Base-by-base conservation (phyloP, 1,140 invertebrate species). In the Drosophila busckii region DNA sequence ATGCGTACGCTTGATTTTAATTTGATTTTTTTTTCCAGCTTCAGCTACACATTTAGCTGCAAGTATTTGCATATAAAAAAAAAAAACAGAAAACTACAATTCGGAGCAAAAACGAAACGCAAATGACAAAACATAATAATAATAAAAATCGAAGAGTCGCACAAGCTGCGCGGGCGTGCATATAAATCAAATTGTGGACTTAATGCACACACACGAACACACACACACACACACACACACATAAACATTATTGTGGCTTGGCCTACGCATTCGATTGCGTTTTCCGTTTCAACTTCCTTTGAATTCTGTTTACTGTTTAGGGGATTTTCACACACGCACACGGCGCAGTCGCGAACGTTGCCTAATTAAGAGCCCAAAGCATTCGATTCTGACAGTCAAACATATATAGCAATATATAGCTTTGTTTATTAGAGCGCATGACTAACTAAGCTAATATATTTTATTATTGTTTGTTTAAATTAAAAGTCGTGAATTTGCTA, bases 121-220 rank as follows among this genome's bases (percentile, higher is more conserved):
- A n/a, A n/a, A 67, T 48, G 25, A 45, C 16, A n/a, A 15, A 35
- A 54, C 38, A 50, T 44, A 32, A 28, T 23, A 60, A 29, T 22
- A 15, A 23, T 10, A 45, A 26, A 38, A 31, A 75, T 68, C 49
- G 59, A 75, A 75, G 34, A 63, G 25, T 26, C 46, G 28, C 19
- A 49, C 22, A 41, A 1, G 34, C 52, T 55, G 73, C 71, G 78
- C 78, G 78, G 78, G 78, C 78, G 78, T 84, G 78, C 70, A 78
- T 75, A 83, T 83, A 83, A 83, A 84, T 83, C 78, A 83, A 71
- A 83, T 54, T 83, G 73, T 70, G 63, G 67, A 78, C 78, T 82
- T 82, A 83, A 12, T 38, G 53, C 42, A 31, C 17, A 31, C n/a
- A n/a, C 34, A 44, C 13, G 6, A 4, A 9, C 7, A 12, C 9